phyloP scores from a whole-genome alignment of 2,888 invertebrate species.

The Hydrotaea cyrtoneurina region DNA sequence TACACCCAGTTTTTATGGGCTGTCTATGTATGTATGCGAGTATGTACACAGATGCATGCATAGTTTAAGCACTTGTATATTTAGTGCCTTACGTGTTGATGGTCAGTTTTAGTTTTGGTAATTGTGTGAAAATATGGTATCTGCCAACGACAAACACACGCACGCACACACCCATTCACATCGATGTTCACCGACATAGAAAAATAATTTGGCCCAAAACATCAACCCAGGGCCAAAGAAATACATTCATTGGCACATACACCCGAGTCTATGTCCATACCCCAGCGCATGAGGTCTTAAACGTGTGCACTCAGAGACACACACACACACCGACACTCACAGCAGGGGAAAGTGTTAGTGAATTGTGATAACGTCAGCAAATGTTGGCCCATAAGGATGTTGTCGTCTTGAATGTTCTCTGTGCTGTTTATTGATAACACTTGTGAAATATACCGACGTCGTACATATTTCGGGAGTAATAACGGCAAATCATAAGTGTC shows the following conservation, averaged over 20 bases:
- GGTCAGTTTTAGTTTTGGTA: conserved; percentile 41
- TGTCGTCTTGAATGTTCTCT: conserved; percentile 13
- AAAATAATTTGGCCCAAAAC: conserved; percentile 29
- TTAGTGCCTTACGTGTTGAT: conserved; percentile 43
- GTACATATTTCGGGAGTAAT: background rate
- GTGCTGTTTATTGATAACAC: conserved; percentile 33
- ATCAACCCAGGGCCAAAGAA: conserved; percentile 16
- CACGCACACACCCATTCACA: background rate
- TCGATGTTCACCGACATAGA: background rate
- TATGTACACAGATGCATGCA: conserved; percentile 17
- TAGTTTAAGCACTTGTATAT: conserved; percentile 42
- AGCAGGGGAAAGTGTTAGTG: conserved; percentile 20
- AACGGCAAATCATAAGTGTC: background rate
- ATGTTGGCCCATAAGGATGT: conserved; percentile 14
- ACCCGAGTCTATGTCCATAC: background rate
- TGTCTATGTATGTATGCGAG: conserved; percentile 34
- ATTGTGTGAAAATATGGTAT: conserved; percentile 40
- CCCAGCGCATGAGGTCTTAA: background rate
- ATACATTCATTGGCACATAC: conserved; percentile 4
- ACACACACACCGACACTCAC: background rate
- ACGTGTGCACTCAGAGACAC: background rate
- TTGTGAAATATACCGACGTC: background rate
- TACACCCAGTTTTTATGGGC: background rate
- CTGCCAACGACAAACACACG: background rate
- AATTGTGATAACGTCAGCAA: conserved; percentile 38